These are phyloP conservation scores for Brachyrhaphis roseni DNA, from an alignment of 2,797 vertebrate species.

Conservation along the genomic window DNA sequence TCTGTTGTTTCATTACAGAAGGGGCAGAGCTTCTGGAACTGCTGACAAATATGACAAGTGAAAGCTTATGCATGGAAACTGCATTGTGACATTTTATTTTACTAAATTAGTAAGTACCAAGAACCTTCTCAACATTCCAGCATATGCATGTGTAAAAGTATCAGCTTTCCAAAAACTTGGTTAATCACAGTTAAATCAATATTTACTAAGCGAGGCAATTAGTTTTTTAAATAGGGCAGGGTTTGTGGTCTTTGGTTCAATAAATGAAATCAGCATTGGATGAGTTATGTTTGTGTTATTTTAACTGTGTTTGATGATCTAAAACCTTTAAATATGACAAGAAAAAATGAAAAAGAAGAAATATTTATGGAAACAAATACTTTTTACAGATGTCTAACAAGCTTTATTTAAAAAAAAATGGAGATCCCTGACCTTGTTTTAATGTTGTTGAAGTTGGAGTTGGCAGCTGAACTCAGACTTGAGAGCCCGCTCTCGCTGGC, in stretches of 20 bases:
- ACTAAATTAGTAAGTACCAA: background rate
- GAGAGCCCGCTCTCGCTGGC: slow-evolving; percentile 86
- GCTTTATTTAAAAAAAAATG: background rate
- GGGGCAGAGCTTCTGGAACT: slow-evolving; percentile 69
- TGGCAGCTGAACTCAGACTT: slow-evolving; percentile 79
- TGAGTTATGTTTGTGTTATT: background rate
- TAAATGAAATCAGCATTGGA: background rate
- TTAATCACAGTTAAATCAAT: background rate
- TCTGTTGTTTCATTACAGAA: slow-evolving; percentile 60
- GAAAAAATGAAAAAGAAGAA: background rate
- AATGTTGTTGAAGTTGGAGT: slow-evolving; percentile 64
- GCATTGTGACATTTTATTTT: slow-evolving; percentile 7
- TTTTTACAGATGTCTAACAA: background rate
- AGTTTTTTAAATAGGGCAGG: background rate
- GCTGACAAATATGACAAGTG: slow-evolving; percentile 44
- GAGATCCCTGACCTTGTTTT: slow-evolving; percentile 64
- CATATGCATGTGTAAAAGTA: background rate
- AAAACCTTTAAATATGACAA: background rate
- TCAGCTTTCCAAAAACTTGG: background rate
- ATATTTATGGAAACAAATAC: background rate
- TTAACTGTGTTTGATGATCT: background rate
- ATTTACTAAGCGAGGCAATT: background rate
- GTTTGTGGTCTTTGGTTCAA: background rate
- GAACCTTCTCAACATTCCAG: background rate
- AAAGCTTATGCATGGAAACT: slow-evolving; percentile 21